Evolutionary conservation across 2,888 invertebrate species (phyloP).

Genomic region (Drosophila mulleri): DNA sequence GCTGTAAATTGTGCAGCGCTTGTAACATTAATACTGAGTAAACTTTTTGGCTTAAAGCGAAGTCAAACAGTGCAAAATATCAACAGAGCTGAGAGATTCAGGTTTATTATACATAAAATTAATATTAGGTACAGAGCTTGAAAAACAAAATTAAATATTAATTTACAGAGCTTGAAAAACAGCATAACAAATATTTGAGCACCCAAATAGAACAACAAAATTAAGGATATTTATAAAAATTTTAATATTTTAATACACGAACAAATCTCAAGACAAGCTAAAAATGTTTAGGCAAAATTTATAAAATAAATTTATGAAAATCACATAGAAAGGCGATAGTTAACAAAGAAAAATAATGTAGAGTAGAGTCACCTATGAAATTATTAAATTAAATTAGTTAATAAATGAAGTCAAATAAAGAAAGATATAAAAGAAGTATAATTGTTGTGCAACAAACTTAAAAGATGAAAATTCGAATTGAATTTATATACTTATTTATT

Average conservation of each 20-base stretch:
- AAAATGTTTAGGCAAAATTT: neutral
- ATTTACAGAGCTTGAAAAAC: neutral
- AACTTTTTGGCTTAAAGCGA: conserved; percentile 15
- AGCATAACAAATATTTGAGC: neutral
- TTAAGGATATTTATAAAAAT: neutral
- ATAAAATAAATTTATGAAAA: neutral
- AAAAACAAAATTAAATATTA: neutral
- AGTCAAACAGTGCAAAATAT: conserved; percentile 5
- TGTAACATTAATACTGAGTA: conserved; percentile 11
- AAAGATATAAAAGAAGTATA: too few species aligned
- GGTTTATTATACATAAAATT: conserved; percentile 6
- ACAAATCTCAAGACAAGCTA: neutral
- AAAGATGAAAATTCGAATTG: neutral
- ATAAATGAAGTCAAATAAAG: too few species aligned
- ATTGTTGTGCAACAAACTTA: neutral
- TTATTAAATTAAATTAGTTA: too few species aligned
- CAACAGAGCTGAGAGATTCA: neutral
- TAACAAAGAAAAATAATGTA: neutral
- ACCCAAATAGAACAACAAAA: neutral
- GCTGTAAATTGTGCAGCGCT: conserved; percentile 6
- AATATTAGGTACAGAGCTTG: neutral
- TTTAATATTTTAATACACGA: neutral
- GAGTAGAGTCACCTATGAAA: neutral
- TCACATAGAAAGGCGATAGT: neutral
- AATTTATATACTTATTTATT: neutral